phyloP scores from a whole-genome alignment of 2,113 vertebrate genomes.

The Myxocyprinus asiaticus region DNA sequence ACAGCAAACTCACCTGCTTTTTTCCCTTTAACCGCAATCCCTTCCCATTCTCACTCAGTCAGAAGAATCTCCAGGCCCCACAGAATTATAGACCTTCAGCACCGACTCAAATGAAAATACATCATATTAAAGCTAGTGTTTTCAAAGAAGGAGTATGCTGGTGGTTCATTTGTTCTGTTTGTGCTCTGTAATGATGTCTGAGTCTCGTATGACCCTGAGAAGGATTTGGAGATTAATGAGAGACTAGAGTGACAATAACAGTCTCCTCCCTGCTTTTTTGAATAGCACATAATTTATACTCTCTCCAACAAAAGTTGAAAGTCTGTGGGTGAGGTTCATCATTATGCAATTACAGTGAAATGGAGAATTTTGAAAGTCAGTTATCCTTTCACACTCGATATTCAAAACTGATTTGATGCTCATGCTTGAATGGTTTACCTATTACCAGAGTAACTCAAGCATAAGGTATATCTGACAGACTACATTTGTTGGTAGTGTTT shows the following conservation, averaged over 20 bases:
- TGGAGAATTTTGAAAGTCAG: background rate
- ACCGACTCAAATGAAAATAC: background rate
- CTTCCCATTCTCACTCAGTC: slow-evolving; percentile 7
- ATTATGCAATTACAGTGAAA: background rate
- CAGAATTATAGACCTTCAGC: background rate
- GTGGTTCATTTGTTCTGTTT: slow-evolving; percentile 14
- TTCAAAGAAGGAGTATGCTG: background rate
- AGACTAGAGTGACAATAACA: slow-evolving; percentile 56
- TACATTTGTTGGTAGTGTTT: slow-evolving; percentile 1
- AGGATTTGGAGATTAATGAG: slow-evolving; percentile 74
- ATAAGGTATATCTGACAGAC: background rate
- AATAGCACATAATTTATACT: background rate
- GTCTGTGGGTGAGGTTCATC: background rate
- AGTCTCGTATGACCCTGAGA: slow-evolving; percentile 60
- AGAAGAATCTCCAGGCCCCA: background rate
- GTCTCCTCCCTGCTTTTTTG: slow-evolving; percentile 42
- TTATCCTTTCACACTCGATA: no score
- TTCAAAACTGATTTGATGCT: no score
- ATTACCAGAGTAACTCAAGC: background rate
- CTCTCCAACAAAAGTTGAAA: background rate
- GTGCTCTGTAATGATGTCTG: slow-evolving; percentile 55
- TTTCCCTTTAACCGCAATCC: slow-evolving; percentile 9
- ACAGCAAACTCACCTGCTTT: slow-evolving; percentile 7
- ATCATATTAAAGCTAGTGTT: background rate
- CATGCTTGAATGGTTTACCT: background rate